Base-by-base conservation (phyloP, 1,140 invertebrate species). In the Drosophila kanapiae region DNA sequence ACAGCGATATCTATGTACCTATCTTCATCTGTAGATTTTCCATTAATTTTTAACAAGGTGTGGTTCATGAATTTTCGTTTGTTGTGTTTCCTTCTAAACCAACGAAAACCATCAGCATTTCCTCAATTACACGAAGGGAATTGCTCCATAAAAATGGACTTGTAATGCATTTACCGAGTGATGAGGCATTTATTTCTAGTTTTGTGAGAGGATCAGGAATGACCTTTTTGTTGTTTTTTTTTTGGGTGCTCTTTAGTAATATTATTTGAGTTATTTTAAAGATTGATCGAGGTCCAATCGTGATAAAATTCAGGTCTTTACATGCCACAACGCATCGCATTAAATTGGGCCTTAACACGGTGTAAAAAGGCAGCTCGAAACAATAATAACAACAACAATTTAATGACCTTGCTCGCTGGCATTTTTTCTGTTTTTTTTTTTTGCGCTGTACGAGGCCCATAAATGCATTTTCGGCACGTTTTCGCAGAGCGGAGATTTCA, bases 391-490 rank as follows among this genome's bases (percentile, higher is more conserved):
- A 23, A 74, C 70, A 74, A 60, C 54, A 69, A 78, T 69, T 78
- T 78, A 61, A 78, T 69, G 63, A 78, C 75, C 75, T 78, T 78
- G 75, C 48, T 37, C 11, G 40, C 42, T 23, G 63, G 63, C 38
- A 70, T 76, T 43, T 75, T 71, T 70, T 29, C n/a, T 11, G 14
- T 16, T 9, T 27, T 8, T 27, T 14, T 14, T 48, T 48, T 48
- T 48, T 48, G 43, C 18, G 11, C 11, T n/a, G 48, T 37, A 23
- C 53, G 71, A 45, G 63, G 70, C 53, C 67, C 16, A 51, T 40
- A 74, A 78, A 69, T 78, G 75, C 57, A 78, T 23, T 69, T 78
- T 78, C 63, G 63, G 75, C 75, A 78, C 75, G 75, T 75, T 75
- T 75, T 63, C 33, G 65, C 53, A n/a, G 45, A 9, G n/a, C 40